Base-by-base conservation (phyloP, 1,140 invertebrate species). In the Dysdera silvatica region DNA sequence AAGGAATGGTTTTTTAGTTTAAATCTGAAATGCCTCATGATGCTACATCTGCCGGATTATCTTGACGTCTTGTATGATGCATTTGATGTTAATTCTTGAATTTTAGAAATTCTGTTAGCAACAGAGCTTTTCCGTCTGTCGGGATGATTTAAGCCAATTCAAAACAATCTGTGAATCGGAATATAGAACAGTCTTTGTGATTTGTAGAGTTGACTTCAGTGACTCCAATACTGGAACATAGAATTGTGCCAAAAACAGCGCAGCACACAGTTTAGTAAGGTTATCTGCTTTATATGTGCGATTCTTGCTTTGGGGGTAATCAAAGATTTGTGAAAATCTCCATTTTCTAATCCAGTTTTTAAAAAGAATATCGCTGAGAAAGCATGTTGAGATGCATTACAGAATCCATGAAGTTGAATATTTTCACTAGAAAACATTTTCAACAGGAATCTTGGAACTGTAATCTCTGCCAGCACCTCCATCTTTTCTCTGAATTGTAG, bases 361-460 rank as follows among this genome's bases (percentile, higher is more conserved):
- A 6, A n/a, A 24, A 52, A 56, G 10, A 56, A n/a, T 6, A 29
- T 43, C 7, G 56, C 56, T 14, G 26, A 72, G 73, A 75, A 16
- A 74, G 68, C 7, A 71, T 62, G 68, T 77, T 76, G 3, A 77
- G 56, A 12, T 76, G 51, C 14, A 76, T 75, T 67, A 74, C 76
- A 28, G 65, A 48, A 40, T 69, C 69, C 32, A 76, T 71, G n/a
- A 63, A 70, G 41, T 74, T 72, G 8, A 73, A 71, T 2, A 69
- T 51, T 7, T 75, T 28, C 32, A 75, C 71, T 14, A 74, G 75
- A 14, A 74, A 61, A 6, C 73, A 12, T 10, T 14, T 10, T 10
- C 14, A 49, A 12, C 16, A 51, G 4, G 24, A 24, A 18, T 6
- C 56, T 14, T 48, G 41, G 26, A 23, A 59, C 23, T 59, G 7